phyloP scores from a whole-genome alignment of 2,797 vertebrate genomes.

The Halcyon leucocephala region DNA sequence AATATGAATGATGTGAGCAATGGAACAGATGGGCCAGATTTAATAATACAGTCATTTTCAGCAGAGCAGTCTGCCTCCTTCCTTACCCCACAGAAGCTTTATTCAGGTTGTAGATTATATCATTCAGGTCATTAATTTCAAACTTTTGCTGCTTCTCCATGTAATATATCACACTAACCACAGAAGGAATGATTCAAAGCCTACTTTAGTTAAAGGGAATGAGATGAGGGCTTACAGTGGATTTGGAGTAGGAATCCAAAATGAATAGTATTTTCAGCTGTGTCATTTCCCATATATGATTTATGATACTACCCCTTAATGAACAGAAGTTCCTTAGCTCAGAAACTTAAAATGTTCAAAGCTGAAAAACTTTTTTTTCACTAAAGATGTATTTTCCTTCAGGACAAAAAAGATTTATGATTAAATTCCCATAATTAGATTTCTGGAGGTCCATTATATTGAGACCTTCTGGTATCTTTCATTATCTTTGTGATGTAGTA shows the following conservation, averaged over 20 bases:
- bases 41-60: slow-evolving; percentile 14
- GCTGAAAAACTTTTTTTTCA: not conserved
- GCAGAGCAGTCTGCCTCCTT: not conserved
- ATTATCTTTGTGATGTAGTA: slow-evolving; percentile 5
- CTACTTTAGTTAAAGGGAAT: not conserved
- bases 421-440: not conserved
- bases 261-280: not conserved
- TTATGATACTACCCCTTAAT: not conserved
- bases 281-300: not conserved
- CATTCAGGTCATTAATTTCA: not conserved
- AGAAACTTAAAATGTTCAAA: not conserved
- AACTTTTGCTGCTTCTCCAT: not conserved
- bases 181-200: not conserved
- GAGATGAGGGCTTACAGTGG: not conserved
- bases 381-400: not conserved
- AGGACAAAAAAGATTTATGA: not conserved
- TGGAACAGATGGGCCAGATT: not conserved
- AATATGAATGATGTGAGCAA: not conserved
- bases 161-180: not conserved
- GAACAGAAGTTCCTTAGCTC: not conserved
- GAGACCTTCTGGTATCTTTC: not conserved
- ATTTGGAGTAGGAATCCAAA: not conserved
- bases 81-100: not conserved
- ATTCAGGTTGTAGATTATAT: not conserved
- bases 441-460: not conserved